phyloP scores from a whole-genome alignment of 2,888 invertebrate genomes.

The Leptinotarsa tumamoca region DNA sequence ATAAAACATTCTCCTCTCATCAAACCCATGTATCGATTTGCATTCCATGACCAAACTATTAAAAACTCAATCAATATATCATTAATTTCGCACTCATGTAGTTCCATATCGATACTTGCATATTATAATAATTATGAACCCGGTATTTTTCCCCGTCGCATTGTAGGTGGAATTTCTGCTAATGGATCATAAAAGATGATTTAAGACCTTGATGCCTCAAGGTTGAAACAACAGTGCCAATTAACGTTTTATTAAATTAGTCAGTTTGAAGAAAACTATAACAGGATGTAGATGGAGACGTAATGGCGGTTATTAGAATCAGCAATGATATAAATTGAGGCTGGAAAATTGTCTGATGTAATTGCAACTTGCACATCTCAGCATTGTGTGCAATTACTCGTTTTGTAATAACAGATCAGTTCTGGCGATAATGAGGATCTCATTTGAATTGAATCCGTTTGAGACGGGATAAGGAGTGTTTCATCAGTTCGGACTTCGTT shows the following conservation, averaged over 20 bases:
- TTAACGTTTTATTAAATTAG: conserved; percentile 49
- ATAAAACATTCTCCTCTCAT: background rate
- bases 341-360: conserved; percentile 8
- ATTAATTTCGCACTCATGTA: background rate
- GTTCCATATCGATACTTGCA: conserved; percentile 14
- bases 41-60: background rate
- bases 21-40: background rate
- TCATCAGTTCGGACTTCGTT: too few relatives aligned
- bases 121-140: conserved; percentile 7
- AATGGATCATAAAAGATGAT: conserved; percentile 41
- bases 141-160: background rate
- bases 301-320: conserved; percentile 36
- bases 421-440: background rate
- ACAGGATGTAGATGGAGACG: conserved; percentile 50
- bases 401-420: conserved; percentile 13
- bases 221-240: conserved; percentile 33
- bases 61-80: background rate
- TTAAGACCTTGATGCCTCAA: conserved; percentile 38
- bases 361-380: conserved; percentile 12
- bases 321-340: conserved; percentile 35
- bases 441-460: conserved; percentile 1
- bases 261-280: conserved; percentile 53
- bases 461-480: background rate
- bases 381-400: conserved; percentile 5
- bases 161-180: conserved; percentile 27